Base-by-base conservation (phyloP, 2,888 invertebrate species). In the Sphaeridia pumilis region DNA sequence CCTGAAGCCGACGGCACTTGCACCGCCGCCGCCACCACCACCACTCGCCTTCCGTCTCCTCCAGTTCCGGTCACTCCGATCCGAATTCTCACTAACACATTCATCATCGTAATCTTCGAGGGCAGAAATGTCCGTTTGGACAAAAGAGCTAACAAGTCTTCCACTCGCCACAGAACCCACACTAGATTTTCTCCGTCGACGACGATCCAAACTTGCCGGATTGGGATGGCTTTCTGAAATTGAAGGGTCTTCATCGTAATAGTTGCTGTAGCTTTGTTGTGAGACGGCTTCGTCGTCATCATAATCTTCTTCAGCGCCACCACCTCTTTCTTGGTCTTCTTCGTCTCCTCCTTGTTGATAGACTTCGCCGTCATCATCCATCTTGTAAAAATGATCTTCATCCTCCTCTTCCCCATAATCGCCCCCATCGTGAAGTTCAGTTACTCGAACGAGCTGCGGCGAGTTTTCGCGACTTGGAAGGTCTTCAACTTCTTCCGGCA, bases 121-220 rank as follows among this genome's bases (percentile, higher is more conserved):
- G 7, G 63, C 64, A 2, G 64, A 58, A 24, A 64, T 64, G 34
- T 64, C 64, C n/a, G 64, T 64, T 51, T 64, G 64, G 12, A 58
- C 64, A 22, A 59, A 60, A 2, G 60, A 61, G 52, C 52, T 55
- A 28, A 60, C 58, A n/a, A n/a, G n/a, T 12, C 52, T 46, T 5
- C 49, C 51, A 28, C 53, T 50, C 14, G 48, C 44, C n/a, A 17
- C 38, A 38, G 17, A 17, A 5, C 38, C 38, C 7, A 5, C 38
- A 38, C 38, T 38, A 14, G 38, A 38, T 20, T 38, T 38, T 17
- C 48, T 48, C 47, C 47, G 7, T 24, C 31, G 2, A 17, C 21
- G 36, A 4, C 22, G 46, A 46, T 35, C 45, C 28, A 12, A n/a
- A 14, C 14, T 28, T 14, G 24, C 10, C n/a, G n/a, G n/a, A n/a